A percentile compares a stretch with the other conserved stretches of the same genome.
phyloP scores from a whole-genome alignment of 1,140 invertebrate species.

The Notospermus geniculatus region DNA sequence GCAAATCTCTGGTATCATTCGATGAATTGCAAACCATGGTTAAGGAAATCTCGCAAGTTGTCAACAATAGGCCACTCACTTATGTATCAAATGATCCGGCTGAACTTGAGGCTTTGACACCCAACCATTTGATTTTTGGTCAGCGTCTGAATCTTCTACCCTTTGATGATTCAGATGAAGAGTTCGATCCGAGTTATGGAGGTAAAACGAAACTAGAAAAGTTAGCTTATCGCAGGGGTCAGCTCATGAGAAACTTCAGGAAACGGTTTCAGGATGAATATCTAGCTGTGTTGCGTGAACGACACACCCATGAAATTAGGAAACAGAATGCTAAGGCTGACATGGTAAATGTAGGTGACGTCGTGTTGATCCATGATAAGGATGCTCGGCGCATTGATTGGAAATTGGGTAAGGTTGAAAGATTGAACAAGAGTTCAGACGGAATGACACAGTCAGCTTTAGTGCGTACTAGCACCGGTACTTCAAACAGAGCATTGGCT shows the following conservation, averaged over 20 bases:
- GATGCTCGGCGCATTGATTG: neutral
- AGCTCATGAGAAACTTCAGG: neutral
- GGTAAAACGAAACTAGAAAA: neutral
- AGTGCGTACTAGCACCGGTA: too few species aligned
- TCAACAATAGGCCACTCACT: neutral
- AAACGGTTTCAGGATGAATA: neutral
- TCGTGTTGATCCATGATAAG: constrained; percentile 1
- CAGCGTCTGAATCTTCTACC: neutral
- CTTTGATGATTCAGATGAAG: neutral
- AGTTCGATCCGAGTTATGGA: neutral
- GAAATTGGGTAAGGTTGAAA: constrained; percentile 6
- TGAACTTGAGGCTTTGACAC: neutral
- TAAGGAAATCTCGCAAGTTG: neutral
- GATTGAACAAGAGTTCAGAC: too few species aligned
- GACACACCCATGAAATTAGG: constrained; percentile 3
- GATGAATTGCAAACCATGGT: constrained; percentile 4
- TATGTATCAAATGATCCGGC: neutral
- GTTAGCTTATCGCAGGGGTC: neutral
- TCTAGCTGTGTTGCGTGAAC: neutral
- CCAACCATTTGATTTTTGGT: neutral
- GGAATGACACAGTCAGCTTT: too few species aligned
- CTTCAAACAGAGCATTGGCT: too few species aligned
- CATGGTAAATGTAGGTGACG: neutral
- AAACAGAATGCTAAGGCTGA: constrained; percentile 1
- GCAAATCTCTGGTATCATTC: neutral